Percentiles rank a stretch among this genome's conserved stretches.
These are phyloP conservation scores for Luffia ferchaultella DNA, from an alignment of 2,888 invertebrate species.

Conservation along the genomic window DNA sequence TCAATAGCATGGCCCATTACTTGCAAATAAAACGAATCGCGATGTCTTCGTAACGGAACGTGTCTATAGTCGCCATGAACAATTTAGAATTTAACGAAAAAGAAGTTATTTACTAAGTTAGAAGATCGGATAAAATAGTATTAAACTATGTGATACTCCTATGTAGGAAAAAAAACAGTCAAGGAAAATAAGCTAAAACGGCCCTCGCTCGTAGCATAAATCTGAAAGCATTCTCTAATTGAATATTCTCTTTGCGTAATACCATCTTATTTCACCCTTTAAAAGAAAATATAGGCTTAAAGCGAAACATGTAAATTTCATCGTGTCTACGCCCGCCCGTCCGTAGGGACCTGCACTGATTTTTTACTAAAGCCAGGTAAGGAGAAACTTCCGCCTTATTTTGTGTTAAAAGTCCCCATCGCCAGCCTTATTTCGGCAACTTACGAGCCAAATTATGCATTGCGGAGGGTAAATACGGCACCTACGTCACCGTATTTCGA, in stretches of 20 bases:
- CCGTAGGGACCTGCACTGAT: slow-evolving; percentile 34
- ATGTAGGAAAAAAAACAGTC: too few species aligned
- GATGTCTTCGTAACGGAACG: too few species aligned
- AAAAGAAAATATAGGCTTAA: slow-evolving; percentile 59
- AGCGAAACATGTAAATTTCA: slow-evolving; percentile 63
- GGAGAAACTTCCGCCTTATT: slow-evolving; percentile 57
- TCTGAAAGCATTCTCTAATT: slow-evolving; percentile 54
- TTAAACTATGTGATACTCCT: too few species aligned
- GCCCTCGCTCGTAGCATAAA: slow-evolving; percentile 36
- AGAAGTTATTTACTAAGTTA: too few species aligned
- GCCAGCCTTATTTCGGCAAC: slow-evolving; percentile 52
- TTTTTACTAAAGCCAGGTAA: slow-evolving; percentile 45
- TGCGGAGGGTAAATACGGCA: neutral
- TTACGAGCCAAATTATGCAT: slow-evolving; percentile 25
- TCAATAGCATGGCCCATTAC: too few species aligned
- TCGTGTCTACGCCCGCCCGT: slow-evolving; percentile 41
- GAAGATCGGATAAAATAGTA: too few species aligned
- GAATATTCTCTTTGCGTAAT: slow-evolving; percentile 62
- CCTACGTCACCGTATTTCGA: neutral
- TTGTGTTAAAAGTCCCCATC: slow-evolving; percentile 51
- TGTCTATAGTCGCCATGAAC: too few species aligned
- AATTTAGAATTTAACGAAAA: too few species aligned
- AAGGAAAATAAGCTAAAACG: slow-evolving; percentile 33
- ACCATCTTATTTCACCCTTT: slow-evolving; percentile 58
- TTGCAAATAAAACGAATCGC: too few species aligned